Evolutionary conservation across 2,888 invertebrate genomes (phyloP), one percentile per base, ranked within the genome.

Genomic region (Brachypalpus laphriformis): DNA sequence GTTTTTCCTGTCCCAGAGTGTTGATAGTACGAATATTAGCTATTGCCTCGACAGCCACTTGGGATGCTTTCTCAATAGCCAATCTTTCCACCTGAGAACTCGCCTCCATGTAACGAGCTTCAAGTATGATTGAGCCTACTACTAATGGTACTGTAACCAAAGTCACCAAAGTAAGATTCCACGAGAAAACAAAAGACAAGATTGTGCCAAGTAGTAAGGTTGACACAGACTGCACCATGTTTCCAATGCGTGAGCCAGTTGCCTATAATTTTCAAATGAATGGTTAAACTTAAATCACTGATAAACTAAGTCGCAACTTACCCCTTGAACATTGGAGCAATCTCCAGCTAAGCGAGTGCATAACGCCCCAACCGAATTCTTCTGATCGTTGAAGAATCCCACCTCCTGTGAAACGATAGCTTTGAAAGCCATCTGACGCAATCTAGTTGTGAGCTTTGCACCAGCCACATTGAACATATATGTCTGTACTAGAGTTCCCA

Each of bases 401-500:
- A 96, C 94, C 88, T 96, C 96, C 90, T 96, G 96, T 34, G 93
- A 92, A 61, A 97, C 88, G 93, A 96, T 95, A 0, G 95, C 93
- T 42, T 91, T 92, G 89, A 96, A 96, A 0, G 95, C 93, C 40
- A 61, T 92, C 90, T 88, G 89, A 75, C 89, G 89, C 6, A 94
- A 90, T 82, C 97, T 93, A 25, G 95, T 93, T 0, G 97, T 97
- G 87, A 97, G 93, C 31, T 94, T 93, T 6, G 96, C 96, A 3
- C 97, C 97, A 0, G 97, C 95, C 57, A 95, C 91, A 40, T 95
- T 95, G 90, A 97, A 97, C 92, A 95, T 94, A 89, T 94, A 95
- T 87, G 95, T 94, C 91, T 96, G 96, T 49, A 94, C 91, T 90
- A 96, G 95, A 3, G 94, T 94, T 2, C 95, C 94, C 11, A 95